Percentiles rank a stretch among this genome's conserved stretches.
phyloP scores from a whole-genome alignment of 2,888 invertebrate species.

The Agonopterix heracliana region DNA sequence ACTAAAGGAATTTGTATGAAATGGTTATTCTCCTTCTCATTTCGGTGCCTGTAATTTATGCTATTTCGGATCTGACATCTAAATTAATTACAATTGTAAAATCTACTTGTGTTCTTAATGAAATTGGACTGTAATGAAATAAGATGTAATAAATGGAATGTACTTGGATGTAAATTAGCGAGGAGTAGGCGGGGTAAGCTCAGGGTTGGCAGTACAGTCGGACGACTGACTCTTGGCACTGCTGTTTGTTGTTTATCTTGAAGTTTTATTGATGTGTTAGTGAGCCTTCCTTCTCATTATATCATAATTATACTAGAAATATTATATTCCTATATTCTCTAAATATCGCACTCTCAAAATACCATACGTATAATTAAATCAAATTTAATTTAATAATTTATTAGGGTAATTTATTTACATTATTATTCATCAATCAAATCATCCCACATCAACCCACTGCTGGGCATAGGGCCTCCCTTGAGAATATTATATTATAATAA shows the following conservation, averaged over 20 bases:
- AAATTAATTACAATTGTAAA: slow-evolving; percentile 2
- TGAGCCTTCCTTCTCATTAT: slow-evolving; percentile 4
- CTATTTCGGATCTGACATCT: slow-evolving; percentile 40
- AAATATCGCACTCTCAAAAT: too few species aligned
- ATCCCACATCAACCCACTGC: too few species aligned
- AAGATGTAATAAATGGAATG: slow-evolving; percentile 36
- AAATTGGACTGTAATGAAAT: slow-evolving; percentile 42
- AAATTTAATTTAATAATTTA: too few species aligned
- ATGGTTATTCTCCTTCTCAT: slow-evolving; percentile 14
- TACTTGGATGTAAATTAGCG: slow-evolving; percentile 48
- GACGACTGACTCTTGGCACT: slow-evolving; percentile 36
- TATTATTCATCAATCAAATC: too few species aligned
- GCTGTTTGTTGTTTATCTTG: slow-evolving; percentile 55
- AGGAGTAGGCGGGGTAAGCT: slow-evolving; percentile 42
- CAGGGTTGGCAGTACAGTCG: slow-evolving; percentile 44
- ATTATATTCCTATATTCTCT: too few species aligned
- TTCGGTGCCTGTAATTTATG: slow-evolving; percentile 21
- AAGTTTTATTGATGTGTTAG: slow-evolving; percentile 56
- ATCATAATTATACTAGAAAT: too few species aligned
- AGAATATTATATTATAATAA: too few species aligned
- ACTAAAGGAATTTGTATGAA: slow-evolving; percentile 1
- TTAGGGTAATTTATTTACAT: too few species aligned
- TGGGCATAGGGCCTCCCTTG: too few species aligned
- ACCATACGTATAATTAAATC: too few species aligned
- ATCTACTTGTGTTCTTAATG: slow-evolving; percentile 25